Conservation (phyloP, 2,113 vertebrate species). For the Shinisaurus crocodilurus region DNA sequence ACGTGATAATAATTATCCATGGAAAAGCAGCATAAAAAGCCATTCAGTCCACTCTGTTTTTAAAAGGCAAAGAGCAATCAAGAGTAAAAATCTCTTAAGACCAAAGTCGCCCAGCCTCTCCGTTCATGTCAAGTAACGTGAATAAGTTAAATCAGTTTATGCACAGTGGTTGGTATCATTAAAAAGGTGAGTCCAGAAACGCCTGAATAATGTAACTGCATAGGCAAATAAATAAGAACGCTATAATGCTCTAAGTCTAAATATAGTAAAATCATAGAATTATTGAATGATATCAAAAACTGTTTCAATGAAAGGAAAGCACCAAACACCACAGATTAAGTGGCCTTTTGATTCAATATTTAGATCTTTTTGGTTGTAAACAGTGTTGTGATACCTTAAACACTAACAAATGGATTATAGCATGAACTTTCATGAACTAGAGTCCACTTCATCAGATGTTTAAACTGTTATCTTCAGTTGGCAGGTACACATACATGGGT, state of each 20-base stretch:
- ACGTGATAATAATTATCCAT: neutral
- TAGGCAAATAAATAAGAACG: too few relatives aligned
- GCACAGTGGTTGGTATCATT: neutral
- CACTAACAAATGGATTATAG: neutral
- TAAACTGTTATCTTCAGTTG: neutral
- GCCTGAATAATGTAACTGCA: neutral
- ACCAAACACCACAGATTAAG: neutral
- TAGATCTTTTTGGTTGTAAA: neutral
- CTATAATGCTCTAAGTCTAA: neutral
- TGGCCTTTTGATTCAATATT: neutral
- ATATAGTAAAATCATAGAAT: neutral
- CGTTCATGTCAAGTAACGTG: neutral
- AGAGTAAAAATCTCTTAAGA: neutral
- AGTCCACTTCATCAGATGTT: neutral
- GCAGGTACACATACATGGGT: neutral
- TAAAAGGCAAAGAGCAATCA: neutral
- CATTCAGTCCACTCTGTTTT: neutral
- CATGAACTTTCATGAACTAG: too few relatives aligned
- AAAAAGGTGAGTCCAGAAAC: neutral
- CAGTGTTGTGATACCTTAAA: neutral
- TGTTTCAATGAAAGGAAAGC: too few relatives aligned
- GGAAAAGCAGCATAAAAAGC: neutral
- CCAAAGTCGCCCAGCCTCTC: neutral
- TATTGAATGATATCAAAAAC: too few relatives aligned
- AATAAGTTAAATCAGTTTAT: neutral